A percentile compares a stretch with the other conserved stretches of the same genome.
Conservation (phyloP, 2,888 invertebrate genomes). For the Lysandra bellargus region DNA sequence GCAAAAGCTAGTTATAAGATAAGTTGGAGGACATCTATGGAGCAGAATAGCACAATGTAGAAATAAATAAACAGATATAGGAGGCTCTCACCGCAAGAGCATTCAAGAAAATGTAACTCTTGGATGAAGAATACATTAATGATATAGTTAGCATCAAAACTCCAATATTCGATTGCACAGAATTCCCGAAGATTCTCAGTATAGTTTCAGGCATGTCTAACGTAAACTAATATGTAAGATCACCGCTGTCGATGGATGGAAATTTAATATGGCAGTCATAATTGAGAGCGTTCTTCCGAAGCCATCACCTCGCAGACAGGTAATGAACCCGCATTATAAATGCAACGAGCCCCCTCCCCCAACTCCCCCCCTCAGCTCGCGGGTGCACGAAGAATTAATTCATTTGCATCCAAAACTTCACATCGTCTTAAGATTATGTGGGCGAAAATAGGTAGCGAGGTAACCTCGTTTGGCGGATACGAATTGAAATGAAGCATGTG, state of each 20-base stretch:
- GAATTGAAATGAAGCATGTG: not conserved
- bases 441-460: constrained; percentile 45
- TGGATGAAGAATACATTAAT: too few relatives aligned
- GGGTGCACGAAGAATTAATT: constrained; percentile 74
- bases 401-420: constrained; percentile 79
- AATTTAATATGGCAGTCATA: constrained; percentile 74
- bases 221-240: not conserved
- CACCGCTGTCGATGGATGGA: constrained; percentile 53
- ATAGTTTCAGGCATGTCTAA: not conserved
- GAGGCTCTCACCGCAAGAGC: too few relatives aligned
- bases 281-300: constrained; percentile 77
- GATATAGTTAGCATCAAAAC: not conserved
- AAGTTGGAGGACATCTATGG: too few relatives aligned
- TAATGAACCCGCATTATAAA: constrained; percentile 80
- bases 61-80: too few relatives aligned
- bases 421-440: constrained; percentile 63
- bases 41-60: too few relatives aligned
- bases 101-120: too few relatives aligned
- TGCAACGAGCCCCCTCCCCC: constrained; percentile 66
- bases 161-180: not conserved
- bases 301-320: constrained; percentile 67
- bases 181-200: not conserved
- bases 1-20: too few relatives aligned
- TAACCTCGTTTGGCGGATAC: constrained; percentile 31
- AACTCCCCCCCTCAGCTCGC: constrained; percentile 35